A percentile compares a stretch with the other conserved stretches of the same genome.
Evolutionary conservation across 2,888 invertebrate species (phyloP).

Genomic region (Calliopum simillimum): DNA sequence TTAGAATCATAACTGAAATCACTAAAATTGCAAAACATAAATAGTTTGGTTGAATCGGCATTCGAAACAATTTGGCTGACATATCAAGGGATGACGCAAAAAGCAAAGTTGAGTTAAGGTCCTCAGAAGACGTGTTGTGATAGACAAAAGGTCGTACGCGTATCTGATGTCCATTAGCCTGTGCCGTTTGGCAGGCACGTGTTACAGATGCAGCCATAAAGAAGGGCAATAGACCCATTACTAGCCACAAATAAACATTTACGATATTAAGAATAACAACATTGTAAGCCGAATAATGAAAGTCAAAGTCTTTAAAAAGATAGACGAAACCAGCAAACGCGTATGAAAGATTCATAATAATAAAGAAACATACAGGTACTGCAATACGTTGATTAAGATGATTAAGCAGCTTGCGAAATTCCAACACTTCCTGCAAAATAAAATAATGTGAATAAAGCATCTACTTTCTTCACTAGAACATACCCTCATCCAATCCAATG

Average conservation of each 20-base stretch:
- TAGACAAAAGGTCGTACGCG: slow-evolving; percentile 83
- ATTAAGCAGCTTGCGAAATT: slow-evolving; percentile 80
- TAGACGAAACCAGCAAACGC: slow-evolving; percentile 77
- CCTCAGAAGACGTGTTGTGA: slow-evolving; percentile 80
- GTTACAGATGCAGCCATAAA: slow-evolving; percentile 81
- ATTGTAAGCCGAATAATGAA: slow-evolving; percentile 70
- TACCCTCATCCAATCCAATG: slow-evolving; percentile 84
- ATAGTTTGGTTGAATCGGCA: slow-evolving; percentile 79
- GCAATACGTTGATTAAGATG: slow-evolving; percentile 83
- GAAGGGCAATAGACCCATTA: slow-evolving; percentile 60
- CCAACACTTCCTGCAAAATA: slow-evolving; percentile 73
- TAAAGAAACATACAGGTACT: slow-evolving; percentile 81
- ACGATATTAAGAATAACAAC: slow-evolving; percentile 80
- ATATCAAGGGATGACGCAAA: slow-evolving; percentile 82
- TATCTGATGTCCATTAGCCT: slow-evolving; percentile 81
- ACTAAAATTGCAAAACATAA: slow-evolving; percentile 75
- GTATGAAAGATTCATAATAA: slow-evolving; percentile 80
- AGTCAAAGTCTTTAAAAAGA: slow-evolving; percentile 73
- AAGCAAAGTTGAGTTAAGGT: slow-evolving; percentile 80
- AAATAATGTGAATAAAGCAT: neutral
- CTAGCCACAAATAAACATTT: slow-evolving; percentile 62
- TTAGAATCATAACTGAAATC: slow-evolving; percentile 72
- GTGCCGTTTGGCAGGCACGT: slow-evolving; percentile 77
- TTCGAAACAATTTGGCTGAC: slow-evolving; percentile 79
- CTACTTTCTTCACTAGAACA: slow-evolving; percentile 40